Evolutionary conservation across 2,113 vertebrate genomes (phyloP).

Genomic region (Melanerpes formicivorus): DNA sequence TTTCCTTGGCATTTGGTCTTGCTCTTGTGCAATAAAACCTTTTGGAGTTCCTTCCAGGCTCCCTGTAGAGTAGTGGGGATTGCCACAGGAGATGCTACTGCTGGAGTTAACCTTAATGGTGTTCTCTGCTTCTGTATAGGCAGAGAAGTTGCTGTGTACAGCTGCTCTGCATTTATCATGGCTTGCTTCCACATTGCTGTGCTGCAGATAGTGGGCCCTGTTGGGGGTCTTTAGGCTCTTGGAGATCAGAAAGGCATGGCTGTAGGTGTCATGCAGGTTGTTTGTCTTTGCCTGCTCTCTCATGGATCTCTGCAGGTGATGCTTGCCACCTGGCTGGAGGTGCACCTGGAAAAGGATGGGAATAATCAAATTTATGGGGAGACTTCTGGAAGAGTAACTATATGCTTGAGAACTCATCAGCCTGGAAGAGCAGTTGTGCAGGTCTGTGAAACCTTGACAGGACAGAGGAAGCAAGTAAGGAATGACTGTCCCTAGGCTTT

Average conservation of each 20-base stretch:
- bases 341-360: neutral
- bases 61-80: neutral
- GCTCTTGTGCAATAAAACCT: neutral
- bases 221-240: neutral
- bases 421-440: neutral
- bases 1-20: neutral
- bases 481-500: neutral
- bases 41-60: neutral
- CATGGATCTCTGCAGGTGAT: neutral
- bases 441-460: neutral
- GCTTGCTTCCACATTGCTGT: neutral
- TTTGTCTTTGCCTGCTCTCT: neutral
- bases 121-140: neutral
- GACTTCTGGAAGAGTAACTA: neutral
- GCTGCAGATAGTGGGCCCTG: neutral
- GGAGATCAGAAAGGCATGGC: no score
- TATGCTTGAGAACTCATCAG: rapidly evolving
- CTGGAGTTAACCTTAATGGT: neutral
- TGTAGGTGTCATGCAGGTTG: no score
- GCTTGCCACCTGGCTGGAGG: neutral
- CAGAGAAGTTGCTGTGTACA: neutral
- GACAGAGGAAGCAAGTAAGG: neutral
- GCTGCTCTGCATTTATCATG: neutral
- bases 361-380: neutral
- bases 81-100: neutral